Base-by-base conservation (phyloP, 2,888 invertebrate genomes). In the Andrena fulva region DNA sequence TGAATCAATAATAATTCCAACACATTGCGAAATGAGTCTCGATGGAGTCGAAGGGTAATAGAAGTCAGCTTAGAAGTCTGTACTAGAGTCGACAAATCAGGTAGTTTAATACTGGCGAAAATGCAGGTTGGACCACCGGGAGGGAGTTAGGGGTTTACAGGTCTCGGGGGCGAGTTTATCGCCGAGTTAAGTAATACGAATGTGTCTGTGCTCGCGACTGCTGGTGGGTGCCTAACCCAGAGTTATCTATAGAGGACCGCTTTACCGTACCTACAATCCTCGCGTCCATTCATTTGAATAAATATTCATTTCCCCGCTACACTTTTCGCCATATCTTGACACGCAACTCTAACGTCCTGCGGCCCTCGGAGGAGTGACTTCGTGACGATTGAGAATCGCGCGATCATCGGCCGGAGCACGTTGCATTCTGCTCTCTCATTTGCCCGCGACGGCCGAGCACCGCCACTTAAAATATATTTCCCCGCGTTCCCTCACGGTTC, bases 131-230 rank as follows among this genome's bases (percentile, higher is more conserved):
- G 84, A 75, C 88, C 83, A 85, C 82, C 71, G 80, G 69, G 83
- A 87, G 87, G 87, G 85, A 89, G 90, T 90, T 90, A 88, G 87
- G 89, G 89, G 91, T 90, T 91, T 90, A 88, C 91, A 90, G 89
- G 89, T 89, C 90, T 89, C 89, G 85, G 87, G 91, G 89, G 91
- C 89, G 92, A 92, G 94, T 95, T 95, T 95, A 95, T 95, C 94
- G 94, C 93, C 92, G 92, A 92, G 93, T 94, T 95, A 95, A 95
- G 95, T 95, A 95, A 95, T 95, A 95, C 94, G 94, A 94, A 95
- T 95, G 94, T 90, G 92, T 92, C 91, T 91, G 91, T 92, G 87
- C 85, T 83, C 77, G 84, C 87, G 88, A 86, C 87, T 90, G 86
- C 88, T 85, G 88, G 86, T 88, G 87, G 90, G 86, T 91, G 91